Base-by-base conservation (phyloP, 1,140 invertebrate species). In the Eufriesea mexicana region DNA sequence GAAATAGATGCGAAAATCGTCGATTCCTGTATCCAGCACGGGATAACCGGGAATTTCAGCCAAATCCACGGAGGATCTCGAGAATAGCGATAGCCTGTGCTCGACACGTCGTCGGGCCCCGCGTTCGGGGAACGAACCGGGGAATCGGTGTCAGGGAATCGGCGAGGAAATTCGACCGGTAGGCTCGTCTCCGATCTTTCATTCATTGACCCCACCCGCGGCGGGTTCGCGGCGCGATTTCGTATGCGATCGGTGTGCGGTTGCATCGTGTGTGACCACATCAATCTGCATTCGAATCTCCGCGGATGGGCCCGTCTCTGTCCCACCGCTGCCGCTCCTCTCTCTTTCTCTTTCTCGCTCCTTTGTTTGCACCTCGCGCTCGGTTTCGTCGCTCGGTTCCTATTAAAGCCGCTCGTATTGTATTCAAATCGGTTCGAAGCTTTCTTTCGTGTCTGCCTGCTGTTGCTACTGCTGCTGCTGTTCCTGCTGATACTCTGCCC, bases 221-320 rank as follows among this genome's bases (percentile, higher is more conserved):
- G 18, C 23, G 25, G 49, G 42, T 45, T 62, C 64, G 80, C 49
- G 84, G 70, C 59, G 78, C 82, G 77, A 92, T 92, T 89, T 88
- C 78, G 92, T 91, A 94, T 94, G 89, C 92, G 88, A 90, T 85
- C 80, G 85, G 89, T 89, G 92, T 90, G 71, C 91, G 77, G 89
- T 90, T 90, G 92, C 93, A 90, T 94, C 93, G 93, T 94, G 93
- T 94, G 93, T 85, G 93, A 94, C 89, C 93, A 90, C 93, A 94
- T 94, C 93, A 93, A 93, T 92, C 93, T 84, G 92, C 87, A 89
- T 91, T 90, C 89, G 89, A 92, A 90, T 92, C 89, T 87, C 84
- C 68, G 75, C 47, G 64, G 66, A 66, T 66, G 35, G 35, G 25
- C 5, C 25, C 85, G 45, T 66, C 74, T 76, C 79, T 73, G 18